Conservation (phyloP, 1,140 invertebrate genomes). For the Ceratina australensis region DNA sequence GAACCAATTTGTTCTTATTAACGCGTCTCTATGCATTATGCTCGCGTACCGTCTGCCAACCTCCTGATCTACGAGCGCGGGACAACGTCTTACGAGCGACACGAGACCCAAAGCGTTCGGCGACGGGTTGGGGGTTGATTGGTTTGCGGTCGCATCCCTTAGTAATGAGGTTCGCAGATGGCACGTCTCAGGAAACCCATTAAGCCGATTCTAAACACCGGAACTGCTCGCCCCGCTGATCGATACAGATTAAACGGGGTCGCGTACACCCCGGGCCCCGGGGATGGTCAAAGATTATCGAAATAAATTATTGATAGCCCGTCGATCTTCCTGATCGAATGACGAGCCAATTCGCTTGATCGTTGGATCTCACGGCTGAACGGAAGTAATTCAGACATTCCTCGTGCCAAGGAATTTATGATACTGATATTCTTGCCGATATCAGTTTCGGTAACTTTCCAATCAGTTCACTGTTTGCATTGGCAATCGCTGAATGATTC, state of each 20-base stretch:
- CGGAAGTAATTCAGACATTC: no score
- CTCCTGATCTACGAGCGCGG: constrained; percentile 45
- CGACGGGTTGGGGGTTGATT: constrained; percentile 71
- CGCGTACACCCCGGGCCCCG: background rate
- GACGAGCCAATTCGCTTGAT: background rate
- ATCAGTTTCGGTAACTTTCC: no score
- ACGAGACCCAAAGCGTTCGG: constrained; percentile 55
- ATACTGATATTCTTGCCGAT: no score
- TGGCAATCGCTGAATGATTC: background rate
- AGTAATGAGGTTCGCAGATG: constrained; percentile 78
- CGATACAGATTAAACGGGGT: constrained; percentile 53
- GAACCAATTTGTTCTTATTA: constrained; percentile 38
- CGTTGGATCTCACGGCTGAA: no score
- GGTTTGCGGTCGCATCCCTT: constrained; percentile 79
- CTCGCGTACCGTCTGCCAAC: constrained; percentile 18
- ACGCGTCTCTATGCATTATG: background rate
- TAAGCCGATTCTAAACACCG: constrained; percentile 74
- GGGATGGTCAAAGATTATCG: constrained; percentile 31
- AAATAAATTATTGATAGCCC: constrained; percentile 29
- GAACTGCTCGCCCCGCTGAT: constrained; percentile 43
- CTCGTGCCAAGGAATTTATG: no score
- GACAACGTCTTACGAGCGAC: constrained; percentile 72
- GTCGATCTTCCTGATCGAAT: constrained; percentile 7
- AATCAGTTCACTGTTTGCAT: background rate
- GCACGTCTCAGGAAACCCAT: constrained; percentile 78